These are phyloP conservation scores for Maccullochella peelii DNA, from an alignment of 2,113 vertebrate genomes.

Conservation along the genomic window DNA sequence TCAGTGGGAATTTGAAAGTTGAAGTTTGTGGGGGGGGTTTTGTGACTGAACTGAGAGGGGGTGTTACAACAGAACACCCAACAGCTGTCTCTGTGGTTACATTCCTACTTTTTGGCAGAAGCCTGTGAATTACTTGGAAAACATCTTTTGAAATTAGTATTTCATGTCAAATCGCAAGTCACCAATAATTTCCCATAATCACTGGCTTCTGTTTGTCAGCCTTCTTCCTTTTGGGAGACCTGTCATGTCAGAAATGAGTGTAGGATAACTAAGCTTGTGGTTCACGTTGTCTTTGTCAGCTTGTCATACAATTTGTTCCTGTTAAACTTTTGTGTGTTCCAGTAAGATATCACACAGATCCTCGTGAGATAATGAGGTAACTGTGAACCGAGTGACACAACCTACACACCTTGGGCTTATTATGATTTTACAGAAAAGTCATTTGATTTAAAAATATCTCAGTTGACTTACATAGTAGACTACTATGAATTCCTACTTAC, in stretches of 20 bases:
- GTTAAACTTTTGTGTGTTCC: conserved; percentile 10
- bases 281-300: conserved; percentile 34
- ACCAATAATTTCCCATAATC: conserved; percentile 31
- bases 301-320: conserved; percentile 4
- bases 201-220: conserved; percentile 16
- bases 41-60: background rate
- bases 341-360: background rate
- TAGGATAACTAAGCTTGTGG: conserved; percentile 28
- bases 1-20: background rate
- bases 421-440: background rate
- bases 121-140: background rate
- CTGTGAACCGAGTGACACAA: background rate
- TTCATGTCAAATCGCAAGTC: conserved; percentile 17
- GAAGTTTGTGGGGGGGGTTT: background rate
- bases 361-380: background rate
- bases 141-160: background rate
- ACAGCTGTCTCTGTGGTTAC: background rate
- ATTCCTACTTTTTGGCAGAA: background rate
- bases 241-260: conserved; percentile 33
- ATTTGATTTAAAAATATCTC: conserved; percentile 8
- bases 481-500: background rate
- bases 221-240: background rate
- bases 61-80: background rate
- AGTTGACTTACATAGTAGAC: background rate
- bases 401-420: background rate